phyloP scores from a whole-genome alignment of 2,888 invertebrate species.

The Diachrysia chrysitis region DNA sequence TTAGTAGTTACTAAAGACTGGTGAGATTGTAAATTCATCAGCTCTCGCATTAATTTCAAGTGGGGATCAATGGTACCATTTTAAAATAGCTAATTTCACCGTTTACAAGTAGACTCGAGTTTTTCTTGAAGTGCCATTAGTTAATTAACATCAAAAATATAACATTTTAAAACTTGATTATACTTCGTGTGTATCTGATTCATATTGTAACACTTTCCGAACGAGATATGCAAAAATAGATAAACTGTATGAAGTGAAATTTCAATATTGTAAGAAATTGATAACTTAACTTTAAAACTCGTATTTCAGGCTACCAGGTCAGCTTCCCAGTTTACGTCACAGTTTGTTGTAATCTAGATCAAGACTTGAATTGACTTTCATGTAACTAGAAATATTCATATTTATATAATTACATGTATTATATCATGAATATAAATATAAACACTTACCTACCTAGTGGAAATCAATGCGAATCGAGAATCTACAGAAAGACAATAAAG shows the following conservation, averaged over 20 bases:
- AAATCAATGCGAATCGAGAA: background rate
- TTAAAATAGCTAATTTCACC: conserved; percentile 44
- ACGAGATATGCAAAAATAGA: background rate
- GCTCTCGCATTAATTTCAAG: conserved; percentile 33
- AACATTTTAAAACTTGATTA: background rate
- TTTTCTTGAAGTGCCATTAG: background rate
- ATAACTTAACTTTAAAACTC: background rate
- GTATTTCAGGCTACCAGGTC: conserved; percentile 1
- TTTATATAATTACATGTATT: background rate
- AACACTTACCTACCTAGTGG: background rate
- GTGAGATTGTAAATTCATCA: conserved; percentile 11
- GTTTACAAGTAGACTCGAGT: conserved; percentile 37
- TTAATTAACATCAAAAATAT: too few relatives aligned
- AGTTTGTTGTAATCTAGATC: background rate
- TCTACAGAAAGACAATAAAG: conserved; percentile 5
- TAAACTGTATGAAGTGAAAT: background rate
- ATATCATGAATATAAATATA: conserved; percentile 4
- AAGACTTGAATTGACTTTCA: conserved; percentile 2
- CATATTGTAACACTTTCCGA: background rate
- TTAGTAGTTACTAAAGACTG: conserved; percentile 21
- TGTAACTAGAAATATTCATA: background rate
- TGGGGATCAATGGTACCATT: conserved; percentile 33
- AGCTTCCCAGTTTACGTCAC: conserved; percentile 4
- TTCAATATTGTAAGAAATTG: conserved; percentile 5
- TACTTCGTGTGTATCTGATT: conserved; percentile 1